Conservation (phyloP, 1,140 invertebrate genomes). For the Drosophila miranda region DNA sequence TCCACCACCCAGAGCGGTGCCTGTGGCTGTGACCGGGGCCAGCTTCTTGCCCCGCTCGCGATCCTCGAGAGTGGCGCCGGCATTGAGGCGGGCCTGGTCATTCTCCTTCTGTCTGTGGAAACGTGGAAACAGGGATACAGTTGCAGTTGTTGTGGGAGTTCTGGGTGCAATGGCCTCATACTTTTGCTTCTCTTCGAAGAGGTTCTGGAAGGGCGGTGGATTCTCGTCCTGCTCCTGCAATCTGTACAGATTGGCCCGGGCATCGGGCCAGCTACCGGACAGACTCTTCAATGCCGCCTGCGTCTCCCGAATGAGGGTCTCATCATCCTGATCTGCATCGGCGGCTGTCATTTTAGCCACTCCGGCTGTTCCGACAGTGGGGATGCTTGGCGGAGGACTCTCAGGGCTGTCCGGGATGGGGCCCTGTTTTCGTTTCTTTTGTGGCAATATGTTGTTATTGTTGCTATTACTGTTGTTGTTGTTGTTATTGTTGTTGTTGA, state of each 20-base stretch:
- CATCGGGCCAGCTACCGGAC: conserved; percentile 90
- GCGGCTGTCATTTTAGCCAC: conserved; percentile 16
- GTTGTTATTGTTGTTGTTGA: conserved; percentile 81
- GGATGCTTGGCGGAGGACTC: conserved; percentile 17
- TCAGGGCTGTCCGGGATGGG: conserved; percentile 36
- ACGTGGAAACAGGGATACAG: conserved; percentile 56
- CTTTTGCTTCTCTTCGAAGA: conserved; percentile 91
- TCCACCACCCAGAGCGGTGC: background rate
- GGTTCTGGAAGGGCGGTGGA: conserved; percentile 91
- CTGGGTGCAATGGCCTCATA: conserved; percentile 47
- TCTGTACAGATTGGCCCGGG: conserved; percentile 85
- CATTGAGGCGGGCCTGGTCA: conserved; percentile 75
- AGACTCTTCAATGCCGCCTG: conserved; percentile 92
- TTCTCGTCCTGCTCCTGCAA: conserved; percentile 88
- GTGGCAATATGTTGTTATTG: conserved; percentile 39
- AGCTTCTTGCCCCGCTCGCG: conserved; percentile 1
- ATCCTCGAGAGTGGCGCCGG: conserved; percentile 25
- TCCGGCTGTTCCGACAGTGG: no score
- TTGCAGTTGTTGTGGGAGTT: conserved; percentile 13
- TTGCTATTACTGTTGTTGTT: conserved; percentile 82
- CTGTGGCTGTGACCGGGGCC: background rate
- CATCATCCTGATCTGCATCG: conserved; percentile 86
- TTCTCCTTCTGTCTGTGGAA: conserved; percentile 82
- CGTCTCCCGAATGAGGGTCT: conserved; percentile 91
- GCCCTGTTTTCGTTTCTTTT: conserved; percentile 38